Conservation (phyloP, 2,797 vertebrate genomes). For the Poeciliopsis turneri region DNA sequence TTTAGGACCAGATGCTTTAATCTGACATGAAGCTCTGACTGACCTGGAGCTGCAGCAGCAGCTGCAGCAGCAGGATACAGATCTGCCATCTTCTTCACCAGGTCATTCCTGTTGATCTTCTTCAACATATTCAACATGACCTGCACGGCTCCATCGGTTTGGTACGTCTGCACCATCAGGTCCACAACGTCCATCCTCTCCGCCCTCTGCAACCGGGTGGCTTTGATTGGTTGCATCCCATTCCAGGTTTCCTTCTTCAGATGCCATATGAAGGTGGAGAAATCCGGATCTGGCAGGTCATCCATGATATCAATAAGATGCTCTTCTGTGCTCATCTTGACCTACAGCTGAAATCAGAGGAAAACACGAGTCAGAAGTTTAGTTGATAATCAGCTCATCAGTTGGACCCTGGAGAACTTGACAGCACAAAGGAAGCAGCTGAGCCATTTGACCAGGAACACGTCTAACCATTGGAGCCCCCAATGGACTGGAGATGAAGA, state of each 20-base stretch:
- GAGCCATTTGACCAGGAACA: not conserved
- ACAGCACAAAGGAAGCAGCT: too few relatives aligned
- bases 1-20: not conserved
- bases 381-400: not conserved
- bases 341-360: not conserved
- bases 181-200: not conserved
- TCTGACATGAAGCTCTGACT: not conserved
- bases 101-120: constrained; percentile 26
- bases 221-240: constrained; percentile 1
- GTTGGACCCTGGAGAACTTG: not conserved
- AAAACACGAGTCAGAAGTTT: not conserved
- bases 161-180: constrained; percentile 18
- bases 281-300: not conserved
- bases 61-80: not conserved
- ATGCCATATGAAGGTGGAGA: constrained; percentile 24
- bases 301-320: constrained; percentile 6
- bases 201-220: not conserved
- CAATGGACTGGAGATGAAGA: not conserved
- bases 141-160: not conserved
- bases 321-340: not conserved
- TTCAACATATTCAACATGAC: not conserved
- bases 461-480: too few relatives aligned
- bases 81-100: fast-evolving
- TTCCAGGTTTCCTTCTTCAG: not conserved
- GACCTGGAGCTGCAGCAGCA: not conserved